Base-by-base conservation (phyloP, 2,888 invertebrate genomes). In the Callinectes sapidus region DNA sequence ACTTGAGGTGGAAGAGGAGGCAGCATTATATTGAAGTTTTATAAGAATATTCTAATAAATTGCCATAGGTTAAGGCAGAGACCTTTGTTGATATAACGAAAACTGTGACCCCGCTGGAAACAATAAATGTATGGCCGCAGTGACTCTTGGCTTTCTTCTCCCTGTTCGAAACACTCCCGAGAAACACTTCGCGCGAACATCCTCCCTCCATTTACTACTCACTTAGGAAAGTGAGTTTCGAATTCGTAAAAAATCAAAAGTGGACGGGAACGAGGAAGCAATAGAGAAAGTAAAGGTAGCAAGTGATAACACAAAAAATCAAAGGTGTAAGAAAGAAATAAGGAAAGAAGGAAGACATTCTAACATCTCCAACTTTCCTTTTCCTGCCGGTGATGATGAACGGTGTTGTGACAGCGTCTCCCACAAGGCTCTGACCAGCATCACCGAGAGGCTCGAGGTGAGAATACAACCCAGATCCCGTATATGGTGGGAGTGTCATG, bases 11-110 rank as follows among this genome's bases (percentile, higher is more conserved):
- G 81, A 35, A 35, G 81, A 35, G 81, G 81, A 81, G 81, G 81
- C 81, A 35, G 16, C 13, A 32, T 16, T 32, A 32, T 35, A 13
- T 35, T 32, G 32, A 32, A 35, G 32, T 16, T 81, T 81, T 81
- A 81, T 81, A 81, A 35, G 81, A 81, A 32, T 35, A 35, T 81
- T 81, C 81, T 81, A 81, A 81, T 81, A 32, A 81, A 81, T 35
- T 81, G 81, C 81, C 81, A 35, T 81, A 81, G 81, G 81, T 81
- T 81, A 81, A 71, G 71, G 71, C 61, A 71, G n/a, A 71, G 28
- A 28, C 71, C 28, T 13, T 71, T 71, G 71, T 71, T 71, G 71
- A 71, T 71, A 71, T 71, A 28, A 23, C 61, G 23, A 81, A 81
- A 35, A 81, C 81, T 81, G 81, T 81, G 81, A 81, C 81, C 81